Evolutionary conservation across 1,140 invertebrate genomes (phyloP), one percentile per base, ranked within the genome.

Genomic region (Drosophila funebris): DNA sequence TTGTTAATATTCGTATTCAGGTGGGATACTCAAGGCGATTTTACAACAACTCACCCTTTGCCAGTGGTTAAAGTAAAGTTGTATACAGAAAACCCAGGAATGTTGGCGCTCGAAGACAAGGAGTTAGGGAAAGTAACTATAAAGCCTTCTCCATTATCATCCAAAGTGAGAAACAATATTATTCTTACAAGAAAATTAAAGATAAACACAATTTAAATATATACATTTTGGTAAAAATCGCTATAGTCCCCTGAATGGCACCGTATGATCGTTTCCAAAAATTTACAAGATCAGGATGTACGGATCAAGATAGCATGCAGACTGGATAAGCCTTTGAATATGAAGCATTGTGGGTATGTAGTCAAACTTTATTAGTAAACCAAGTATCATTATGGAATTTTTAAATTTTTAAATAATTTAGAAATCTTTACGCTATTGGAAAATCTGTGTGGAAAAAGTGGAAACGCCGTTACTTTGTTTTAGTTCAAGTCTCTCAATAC

Each of bases 401-500:
- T 43, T 20, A 9, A 43, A 20, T 27, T 13, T 29, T n/a, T 16
- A 7, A 31, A 36, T 57, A 16, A 53, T 46, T 90, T 90, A 98
- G 97, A 9, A 96, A 98, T 92, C 93, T 99, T 18, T 99, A 97
- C 92, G 97, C 97, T 5, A 94, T 98, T 79, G 99, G 99, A 20
- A 99, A 99, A 94, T 97, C 96, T 63, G 97, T 99, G 0, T 99
- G 99, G 99, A 99, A 99, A 91, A 99, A 99, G 92, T 99, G 98
- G 98, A 99, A 99, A 93, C 97, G 97, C 90, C 94, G 99, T 66
- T 99, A 99, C 93, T 99, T 98, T 94, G 98, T 99, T 64, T 93
- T 99, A 54, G 98, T 99, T 37, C 99, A 99, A 94, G 98, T 99
- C 13, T 99, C 98, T 37, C 99, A 99, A 93, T 99, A 99, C 92